Evolutionary conservation across 2,888 invertebrate species (phyloP).

Genomic region (Vanessa cardui): DNA sequence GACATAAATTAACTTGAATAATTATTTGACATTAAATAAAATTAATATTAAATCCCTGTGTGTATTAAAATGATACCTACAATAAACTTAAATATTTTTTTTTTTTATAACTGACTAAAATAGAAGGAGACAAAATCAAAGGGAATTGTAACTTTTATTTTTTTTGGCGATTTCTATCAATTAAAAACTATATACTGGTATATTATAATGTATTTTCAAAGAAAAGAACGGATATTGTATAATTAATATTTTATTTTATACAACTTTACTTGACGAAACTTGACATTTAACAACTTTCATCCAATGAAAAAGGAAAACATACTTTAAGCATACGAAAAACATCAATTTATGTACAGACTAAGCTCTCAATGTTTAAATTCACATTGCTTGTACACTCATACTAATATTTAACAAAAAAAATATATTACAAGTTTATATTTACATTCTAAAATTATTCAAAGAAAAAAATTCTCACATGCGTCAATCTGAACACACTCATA

Average conservation of each 20-base stretch:
- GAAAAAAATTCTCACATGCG: slow-evolving; percentile 2
- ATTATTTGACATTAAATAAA: too few species aligned
- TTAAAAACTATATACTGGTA: too few species aligned
- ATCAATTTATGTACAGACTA: slow-evolving; percentile 70
- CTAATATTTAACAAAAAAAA: slow-evolving; percentile 32
- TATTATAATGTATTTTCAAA: slow-evolving; percentile 57
- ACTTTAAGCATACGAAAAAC: slow-evolving; percentile 68
- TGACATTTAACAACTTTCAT: slow-evolving; percentile 47
- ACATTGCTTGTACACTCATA: slow-evolving; percentile 28
- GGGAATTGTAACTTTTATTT: too few species aligned
- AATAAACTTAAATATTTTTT: too few species aligned
- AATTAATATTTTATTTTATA: slow-evolving; percentile 50
- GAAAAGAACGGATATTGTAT: slow-evolving; percentile 36
- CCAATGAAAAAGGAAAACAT: slow-evolving; percentile 55
- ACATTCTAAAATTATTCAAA: slow-evolving; percentile 24
- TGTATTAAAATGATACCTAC: too few species aligned
- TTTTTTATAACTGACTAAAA: too few species aligned
- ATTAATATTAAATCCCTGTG: too few species aligned
- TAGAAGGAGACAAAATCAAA: too few species aligned
- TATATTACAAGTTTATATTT: slow-evolving; percentile 42
- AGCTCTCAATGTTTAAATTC: slow-evolving; percentile 52
- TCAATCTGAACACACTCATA: not conserved
- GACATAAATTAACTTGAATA: too few species aligned
- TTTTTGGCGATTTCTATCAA: too few species aligned
- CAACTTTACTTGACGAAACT: slow-evolving; percentile 50